phyloP scores from a whole-genome alignment of 1,140 invertebrate species.

The Gonatopus flavifemur region DNA sequence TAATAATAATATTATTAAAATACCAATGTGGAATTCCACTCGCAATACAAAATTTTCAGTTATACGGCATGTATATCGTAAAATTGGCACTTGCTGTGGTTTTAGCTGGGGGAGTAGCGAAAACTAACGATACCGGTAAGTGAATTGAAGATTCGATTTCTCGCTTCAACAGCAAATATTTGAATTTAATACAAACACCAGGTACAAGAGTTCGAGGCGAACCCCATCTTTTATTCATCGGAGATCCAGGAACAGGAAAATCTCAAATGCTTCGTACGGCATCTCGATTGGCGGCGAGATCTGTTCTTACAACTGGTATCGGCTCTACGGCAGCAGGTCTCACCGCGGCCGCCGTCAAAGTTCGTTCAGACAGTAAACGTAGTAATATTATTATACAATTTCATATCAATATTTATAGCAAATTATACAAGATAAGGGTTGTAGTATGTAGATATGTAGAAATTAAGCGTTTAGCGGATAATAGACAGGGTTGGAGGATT shows the following conservation, averaged over 20 bases:
- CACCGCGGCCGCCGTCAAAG: slow-evolving; percentile 83
- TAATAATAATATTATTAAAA: not conserved
- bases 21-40: slow-evolving; percentile 1
- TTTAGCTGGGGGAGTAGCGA: slow-evolving; percentile 70
- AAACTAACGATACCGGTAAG: slow-evolving; percentile 58
- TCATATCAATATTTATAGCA: no score
- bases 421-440: no score
- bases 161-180: not conserved
- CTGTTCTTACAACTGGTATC: slow-evolving; percentile 83
- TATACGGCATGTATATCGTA: slow-evolving; percentile 84
- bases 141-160: not conserved
- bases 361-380: slow-evolving; percentile 39
- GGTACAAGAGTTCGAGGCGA: slow-evolving; percentile 68
- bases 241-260: slow-evolving; percentile 90
- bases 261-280: slow-evolving; percentile 84
- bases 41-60: slow-evolving; percentile 57
- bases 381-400: no score
- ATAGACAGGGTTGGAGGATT: no score
- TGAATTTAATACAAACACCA: no score
- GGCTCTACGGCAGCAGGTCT: slow-evolving; percentile 87
- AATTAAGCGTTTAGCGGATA: no score
- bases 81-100: slow-evolving; percentile 81
- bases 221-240: slow-evolving; percentile 84
- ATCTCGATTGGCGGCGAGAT: slow-evolving; percentile 71
- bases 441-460: no score